phyloP scores from a whole-genome alignment of 1,140 invertebrate genomes.

The Parapsyche elsis region DNA sequence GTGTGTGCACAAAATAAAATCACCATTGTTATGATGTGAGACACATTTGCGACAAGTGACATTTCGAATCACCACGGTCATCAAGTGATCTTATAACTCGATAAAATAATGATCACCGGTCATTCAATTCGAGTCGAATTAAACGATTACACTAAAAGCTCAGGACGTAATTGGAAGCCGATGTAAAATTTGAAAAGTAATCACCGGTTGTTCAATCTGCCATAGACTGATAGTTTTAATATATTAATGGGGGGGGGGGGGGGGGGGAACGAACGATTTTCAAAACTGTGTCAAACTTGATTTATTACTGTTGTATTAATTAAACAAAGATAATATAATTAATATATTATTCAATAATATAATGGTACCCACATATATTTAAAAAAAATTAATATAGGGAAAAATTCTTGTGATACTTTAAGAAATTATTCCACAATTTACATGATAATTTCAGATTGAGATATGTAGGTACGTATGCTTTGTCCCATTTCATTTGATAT shows the following conservation, averaged over 20 bases:
- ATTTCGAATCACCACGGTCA: slow-evolving; percentile 30
- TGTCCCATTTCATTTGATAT: no score
- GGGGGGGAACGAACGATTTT: not conserved
- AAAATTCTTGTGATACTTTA: no score
- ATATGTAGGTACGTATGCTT: no score
- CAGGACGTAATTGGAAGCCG: not conserved
- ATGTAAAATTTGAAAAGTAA: not conserved
- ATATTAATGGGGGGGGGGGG: not conserved
- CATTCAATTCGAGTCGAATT: not conserved
- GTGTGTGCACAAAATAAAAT: not conserved
- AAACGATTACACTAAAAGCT: not conserved
- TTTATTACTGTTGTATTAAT: slow-evolving; percentile 12
- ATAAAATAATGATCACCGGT: not conserved
- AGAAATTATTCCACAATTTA: no score
- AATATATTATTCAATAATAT: not conserved
- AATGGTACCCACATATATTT: not conserved
- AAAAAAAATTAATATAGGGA: not conserved
- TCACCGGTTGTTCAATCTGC: not conserved
- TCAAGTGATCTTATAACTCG: slow-evolving; percentile 35
- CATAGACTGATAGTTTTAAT: not conserved
- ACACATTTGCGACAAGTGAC: slow-evolving; percentile 35
- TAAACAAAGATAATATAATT: not conserved
- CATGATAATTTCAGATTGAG: no score
- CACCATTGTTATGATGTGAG: slow-evolving; percentile 12
- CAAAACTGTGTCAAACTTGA: slow-evolving; percentile 29